Evolutionary conservation across 1,140 invertebrate genomes (phyloP), one percentile per base, ranked within the genome.

Genomic region (Drosophila tsacasi): DNA sequence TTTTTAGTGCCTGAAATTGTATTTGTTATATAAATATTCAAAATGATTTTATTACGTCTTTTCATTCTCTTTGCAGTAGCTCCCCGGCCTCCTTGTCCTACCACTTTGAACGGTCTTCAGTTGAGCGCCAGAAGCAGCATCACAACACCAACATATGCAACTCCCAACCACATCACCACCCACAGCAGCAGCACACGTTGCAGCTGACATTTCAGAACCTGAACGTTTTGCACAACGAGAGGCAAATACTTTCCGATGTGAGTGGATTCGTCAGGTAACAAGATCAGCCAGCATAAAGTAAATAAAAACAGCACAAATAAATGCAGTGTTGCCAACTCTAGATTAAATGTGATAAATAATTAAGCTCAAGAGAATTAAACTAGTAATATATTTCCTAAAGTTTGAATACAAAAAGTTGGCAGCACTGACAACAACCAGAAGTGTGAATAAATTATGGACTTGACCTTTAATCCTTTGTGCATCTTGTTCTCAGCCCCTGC

Each of bases 141-240:
- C 75, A 54, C 81, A 79, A 61, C 65, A 71, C 30, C 19, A 78
- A 63, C 65, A 77, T 60, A 66, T 92, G 94, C 77, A 95, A 75
- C 19, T 63, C 63, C 32, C 68, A 68, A 23, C 47, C 60, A 58
- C 57, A 58, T 47, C 57, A 72, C 37, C 75, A 72, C 13, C 50
- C 49, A 21, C 77, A 83, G 35, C 82, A 77, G 52, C 93, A 94
- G 52, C 94, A 95, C 69, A 95, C 96, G 44, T 93, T 96, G 83
- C 95, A 96, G 92, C 92, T 97, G 79, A 94, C 95, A 77, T 97
- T 97, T 93, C 94, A 95, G 76, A 95, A 95, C 76, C 83, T 97
- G 23, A 94, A 93, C 21, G 93, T 94, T 27, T 93, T 90, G 61
- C 92, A 93, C 57, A 93, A 93, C 54, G 91, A 92, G 55, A 94